Evolutionary conservation across 1,140 invertebrate species (phyloP), one percentile per base, ranked within the genome.

Genomic region (Adoxophyes honmai): DNA sequence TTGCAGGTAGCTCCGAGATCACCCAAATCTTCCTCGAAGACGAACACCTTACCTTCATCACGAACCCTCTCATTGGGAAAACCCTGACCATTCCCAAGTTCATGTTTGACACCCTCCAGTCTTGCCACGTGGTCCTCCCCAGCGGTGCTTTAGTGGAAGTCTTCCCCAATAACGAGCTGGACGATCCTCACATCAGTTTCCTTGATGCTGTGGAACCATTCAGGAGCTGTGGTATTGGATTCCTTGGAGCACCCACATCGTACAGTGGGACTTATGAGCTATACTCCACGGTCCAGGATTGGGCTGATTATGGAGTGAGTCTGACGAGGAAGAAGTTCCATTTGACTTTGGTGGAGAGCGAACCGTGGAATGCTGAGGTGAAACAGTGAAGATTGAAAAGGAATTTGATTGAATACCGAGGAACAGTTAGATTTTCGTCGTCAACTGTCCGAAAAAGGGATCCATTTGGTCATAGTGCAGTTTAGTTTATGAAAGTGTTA

Each of bases 261-360:
- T 62, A 60, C 34, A 78, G 73, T 57, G 80, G 80, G 13, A 72
- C 69, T 1, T 83, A 83, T 14, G 65, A 83, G 54, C 38, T 83
- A 6, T 28, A 71, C 1, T 72, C 74, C 0, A 51, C 66, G 4
- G 70, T 73, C 0, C n/a, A 55, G 0, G 53, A 72, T 13, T 39
- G 33, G 0, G 10, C 35, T 7, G 69, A 76, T 10, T 65, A 68
- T 10, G 71, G 64, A 4, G 2, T 60, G 0, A 62, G 52, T 15
- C 7, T 79, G 0, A 78, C 71, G 0, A 68, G 69, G 18, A 70
- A 73, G 48, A 75, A 62, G 21, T 76, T 78, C 48, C 68, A 79
- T 39, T 28, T 83, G 14, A 71, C 61, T 8, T 51, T 78, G 5
- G 55, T 52, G 11, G 57, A 65, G 28, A 59, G 60, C 2, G 68